Evolutionary conservation across 2,113 vertebrate species (phyloP), one percentile per base, ranked within the genome.

Genomic region (Ailuropoda melanoleuca): DNA sequence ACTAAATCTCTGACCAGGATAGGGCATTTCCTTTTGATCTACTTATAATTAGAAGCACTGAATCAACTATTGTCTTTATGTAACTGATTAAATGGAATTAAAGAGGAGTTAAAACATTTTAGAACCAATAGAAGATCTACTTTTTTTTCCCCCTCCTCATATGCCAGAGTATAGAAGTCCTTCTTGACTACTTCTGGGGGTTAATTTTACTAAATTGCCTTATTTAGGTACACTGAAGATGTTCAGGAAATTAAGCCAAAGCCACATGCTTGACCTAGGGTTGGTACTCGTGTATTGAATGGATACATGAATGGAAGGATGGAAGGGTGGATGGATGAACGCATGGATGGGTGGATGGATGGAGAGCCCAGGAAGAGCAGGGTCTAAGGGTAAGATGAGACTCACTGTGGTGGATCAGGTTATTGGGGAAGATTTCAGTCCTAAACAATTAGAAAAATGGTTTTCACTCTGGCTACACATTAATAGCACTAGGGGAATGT

Each of bases 21-120:
- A 66, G 60, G 81, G 80, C 24, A 81, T 92, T 96, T 94, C 55
- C 60, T 90, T 80, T 90, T 62, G 23, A 81, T 74, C 39, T 43
- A 81, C 8, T 78, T 56, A 92, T 80, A 90, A 96, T 90, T 75
- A 90, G 84, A 96, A 88, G 62, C 55, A 94, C 14, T 74, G 55
- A 96, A 92, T 95, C 53, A 84, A 60, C 34, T n/a, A 53, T 29
- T 82, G 37, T 58, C 34, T 85, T 58, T 56, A 74, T 24, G 10
- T 80, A 78, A 85, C 11, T 72, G 56, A 95, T 62, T 82, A 88
- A 84, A 64, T 48, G 34, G 12, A 96, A 95, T 92, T 82, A 66
- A 94, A 94, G 24, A 85, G 68, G 56, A 95, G 8, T n/a, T 86
- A 12, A 31, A 88, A 43, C 9, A 8, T 85, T 93, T 94, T 55